These are phyloP conservation scores for Lagopus muta DNA, from an alignment of 2,113 vertebrate species.

Conservation along the genomic window DNA sequence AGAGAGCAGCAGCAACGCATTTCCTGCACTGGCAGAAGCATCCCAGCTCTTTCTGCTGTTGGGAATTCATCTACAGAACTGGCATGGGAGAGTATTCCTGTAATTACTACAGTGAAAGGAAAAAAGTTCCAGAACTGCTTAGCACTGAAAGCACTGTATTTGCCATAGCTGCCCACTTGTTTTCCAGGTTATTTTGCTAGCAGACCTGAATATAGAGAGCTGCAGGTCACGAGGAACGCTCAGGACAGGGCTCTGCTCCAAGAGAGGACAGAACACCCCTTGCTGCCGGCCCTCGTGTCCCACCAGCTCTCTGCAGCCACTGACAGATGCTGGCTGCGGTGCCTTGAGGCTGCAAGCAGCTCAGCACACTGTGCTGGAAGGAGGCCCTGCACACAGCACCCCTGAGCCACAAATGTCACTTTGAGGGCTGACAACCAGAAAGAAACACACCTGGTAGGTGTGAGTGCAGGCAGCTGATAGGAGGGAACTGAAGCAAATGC, in stretches of 20 bases:
- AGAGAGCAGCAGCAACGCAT: too few species aligned
- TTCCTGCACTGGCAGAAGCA: neutral
- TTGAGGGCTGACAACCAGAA: neutral
- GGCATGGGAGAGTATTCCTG: neutral
- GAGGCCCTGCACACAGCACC: neutral
- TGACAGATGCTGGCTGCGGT: too few species aligned
- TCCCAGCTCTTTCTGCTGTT: neutral
- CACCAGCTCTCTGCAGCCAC: neutral
- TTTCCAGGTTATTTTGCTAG: neutral
- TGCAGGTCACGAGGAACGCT: neutral
- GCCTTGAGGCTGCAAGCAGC: neutral
- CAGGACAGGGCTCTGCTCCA: neutral
- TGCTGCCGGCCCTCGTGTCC: too few species aligned
- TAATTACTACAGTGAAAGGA: neutral
- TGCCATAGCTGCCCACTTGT: too few species aligned
- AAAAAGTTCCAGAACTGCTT: neutral
- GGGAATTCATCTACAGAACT: too few species aligned
- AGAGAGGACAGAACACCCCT: neutral
- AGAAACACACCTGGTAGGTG: neutral
- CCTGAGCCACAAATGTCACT: too few species aligned
- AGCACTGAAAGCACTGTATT: neutral
- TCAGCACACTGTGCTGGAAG: fast-evolving
- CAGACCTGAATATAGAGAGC: neutral
- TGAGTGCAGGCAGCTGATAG: too few species aligned
- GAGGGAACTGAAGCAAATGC: too few species aligned